phyloP scores from a whole-genome alignment of 2,797 vertebrate species.

The Scleropages formosus region DNA sequence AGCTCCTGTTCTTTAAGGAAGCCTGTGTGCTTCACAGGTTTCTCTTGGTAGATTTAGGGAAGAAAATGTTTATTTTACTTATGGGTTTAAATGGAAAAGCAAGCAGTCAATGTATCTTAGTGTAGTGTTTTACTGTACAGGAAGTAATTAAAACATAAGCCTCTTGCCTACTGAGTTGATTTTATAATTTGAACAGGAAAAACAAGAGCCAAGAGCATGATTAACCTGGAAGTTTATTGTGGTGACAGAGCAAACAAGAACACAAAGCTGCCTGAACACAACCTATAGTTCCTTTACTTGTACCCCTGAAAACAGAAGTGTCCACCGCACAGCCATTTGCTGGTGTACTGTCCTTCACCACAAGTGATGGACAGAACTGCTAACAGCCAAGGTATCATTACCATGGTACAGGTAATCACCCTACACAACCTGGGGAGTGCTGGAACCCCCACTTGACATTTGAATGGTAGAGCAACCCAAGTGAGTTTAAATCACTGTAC shows the following conservation, averaged over 20 bases:
- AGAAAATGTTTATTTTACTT: slow-evolving; percentile 39
- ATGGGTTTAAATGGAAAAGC: not conserved
- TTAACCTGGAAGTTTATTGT: slow-evolving; percentile 60
- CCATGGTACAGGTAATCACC: not conserved
- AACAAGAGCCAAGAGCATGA: not conserved
- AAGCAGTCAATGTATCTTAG: not conserved
- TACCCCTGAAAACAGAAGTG: not conserved
- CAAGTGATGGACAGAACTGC: not conserved
- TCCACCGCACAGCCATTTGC: not conserved
- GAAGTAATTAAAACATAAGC: not conserved
- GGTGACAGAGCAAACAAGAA: slow-evolving; percentile 47
- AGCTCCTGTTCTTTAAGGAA: too few relatives aligned
- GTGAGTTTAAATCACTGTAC: too few relatives aligned
- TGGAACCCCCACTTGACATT: not conserved
- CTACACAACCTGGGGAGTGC: not conserved
- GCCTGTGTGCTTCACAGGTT: too few relatives aligned
- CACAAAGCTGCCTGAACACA: slow-evolving; percentile 48
- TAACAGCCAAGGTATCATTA: not conserved
- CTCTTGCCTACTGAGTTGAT: not conserved
- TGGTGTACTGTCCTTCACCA: slow-evolving; percentile 1
- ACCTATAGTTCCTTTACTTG: not conserved
- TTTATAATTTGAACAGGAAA: not conserved
- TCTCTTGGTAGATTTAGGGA: not conserved
- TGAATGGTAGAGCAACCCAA: too few relatives aligned
- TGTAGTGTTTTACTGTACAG: not conserved